Percentiles rank a stretch among this genome's conserved stretches.
Conservation (phyloP, 2,113 vertebrate genomes). For the Bettongia penicillata region DNA sequence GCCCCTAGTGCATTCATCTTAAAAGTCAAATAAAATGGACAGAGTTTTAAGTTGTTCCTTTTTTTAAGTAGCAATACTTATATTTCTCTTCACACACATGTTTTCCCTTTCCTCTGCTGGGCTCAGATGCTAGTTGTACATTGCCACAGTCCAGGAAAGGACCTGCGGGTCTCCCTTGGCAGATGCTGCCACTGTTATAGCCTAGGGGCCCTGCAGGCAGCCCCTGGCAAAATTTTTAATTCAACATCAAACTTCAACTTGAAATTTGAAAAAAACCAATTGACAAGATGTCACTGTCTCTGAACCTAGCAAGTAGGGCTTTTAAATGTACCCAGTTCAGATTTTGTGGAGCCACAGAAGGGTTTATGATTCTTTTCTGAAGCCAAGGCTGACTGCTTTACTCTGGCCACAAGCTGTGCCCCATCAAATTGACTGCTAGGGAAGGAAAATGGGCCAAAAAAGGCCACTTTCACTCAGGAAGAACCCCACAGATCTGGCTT, state of each 20-base stretch:
- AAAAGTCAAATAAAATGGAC: conserved; percentile 47
- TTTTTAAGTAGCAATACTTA: conserved; percentile 30
- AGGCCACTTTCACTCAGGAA: not conserved
- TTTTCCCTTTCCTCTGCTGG: conserved; percentile 3
- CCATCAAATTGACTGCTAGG: conserved; percentile 45
- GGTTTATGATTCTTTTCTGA: conserved; percentile 24
- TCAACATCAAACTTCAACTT: conserved; percentile 86
- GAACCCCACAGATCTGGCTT: not conserved
- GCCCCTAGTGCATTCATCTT: conserved; percentile 3
- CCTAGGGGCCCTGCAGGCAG: conserved; percentile 90
- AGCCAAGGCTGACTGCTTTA: conserved; percentile 19
- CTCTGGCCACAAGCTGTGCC: not conserved
- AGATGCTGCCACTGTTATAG: conserved; percentile 88
- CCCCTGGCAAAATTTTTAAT: conserved; percentile 92
- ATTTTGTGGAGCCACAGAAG: conserved; percentile 63
- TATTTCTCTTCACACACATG: not conserved
- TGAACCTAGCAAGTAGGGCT: conserved; percentile 40
- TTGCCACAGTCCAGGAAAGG: conserved; percentile 78
- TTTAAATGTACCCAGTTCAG: conserved; percentile 45
- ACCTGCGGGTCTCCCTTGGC: conserved; percentile 86
- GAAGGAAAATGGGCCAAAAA: not conserved
- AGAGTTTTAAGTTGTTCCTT: not conserved
- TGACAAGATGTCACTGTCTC: conserved; percentile 80
- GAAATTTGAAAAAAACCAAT: conserved; percentile 74
- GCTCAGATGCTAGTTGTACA: conserved; percentile 71